These are phyloP conservation scores for Artibeus lituratus DNA, from an alignment of 2,797 vertebrate species.

Conservation along the genomic window DNA sequence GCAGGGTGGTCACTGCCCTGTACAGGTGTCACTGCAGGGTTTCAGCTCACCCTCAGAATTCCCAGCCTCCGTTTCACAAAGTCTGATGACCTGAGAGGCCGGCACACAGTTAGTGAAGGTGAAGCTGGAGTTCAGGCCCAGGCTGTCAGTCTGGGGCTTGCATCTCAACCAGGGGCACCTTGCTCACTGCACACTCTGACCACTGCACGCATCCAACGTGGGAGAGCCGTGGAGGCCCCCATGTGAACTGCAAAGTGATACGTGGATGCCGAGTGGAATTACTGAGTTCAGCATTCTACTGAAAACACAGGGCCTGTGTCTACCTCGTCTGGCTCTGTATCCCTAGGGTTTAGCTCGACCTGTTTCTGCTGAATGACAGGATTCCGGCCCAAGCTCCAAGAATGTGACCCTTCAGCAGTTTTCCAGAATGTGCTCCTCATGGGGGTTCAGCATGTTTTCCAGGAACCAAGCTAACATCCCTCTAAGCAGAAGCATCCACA, in stretches of 20 bases:
- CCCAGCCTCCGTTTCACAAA: neutral
- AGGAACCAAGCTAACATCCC: neutral
- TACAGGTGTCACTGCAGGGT: neutral
- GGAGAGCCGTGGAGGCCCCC: neutral
- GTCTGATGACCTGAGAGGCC: neutral
- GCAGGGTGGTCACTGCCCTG: fast-evolving
- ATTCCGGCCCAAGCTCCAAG: conserved; percentile 11
- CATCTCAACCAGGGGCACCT: neutral
- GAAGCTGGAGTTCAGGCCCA: neutral
- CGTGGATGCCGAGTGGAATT: neutral
- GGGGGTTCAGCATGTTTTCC: neutral
- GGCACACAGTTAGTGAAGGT: neutral
- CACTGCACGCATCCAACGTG: no score
- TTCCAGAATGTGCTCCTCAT: neutral
- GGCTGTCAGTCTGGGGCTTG: neutral
- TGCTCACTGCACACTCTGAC: neutral
- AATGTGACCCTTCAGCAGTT: conserved; percentile 39
- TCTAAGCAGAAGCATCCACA: neutral
- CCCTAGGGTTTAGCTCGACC: conserved; percentile 17
- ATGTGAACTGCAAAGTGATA: neutral
- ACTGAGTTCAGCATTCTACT: conserved; percentile 56
- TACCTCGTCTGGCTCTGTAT: conserved; percentile 50
- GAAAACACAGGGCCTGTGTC: conserved; percentile 48
- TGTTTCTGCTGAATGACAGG: conserved; percentile 49
- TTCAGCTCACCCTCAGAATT: neutral